Base-by-base conservation (phyloP, 2,113 vertebrate genomes). In the Apteryx owenii region DNA sequence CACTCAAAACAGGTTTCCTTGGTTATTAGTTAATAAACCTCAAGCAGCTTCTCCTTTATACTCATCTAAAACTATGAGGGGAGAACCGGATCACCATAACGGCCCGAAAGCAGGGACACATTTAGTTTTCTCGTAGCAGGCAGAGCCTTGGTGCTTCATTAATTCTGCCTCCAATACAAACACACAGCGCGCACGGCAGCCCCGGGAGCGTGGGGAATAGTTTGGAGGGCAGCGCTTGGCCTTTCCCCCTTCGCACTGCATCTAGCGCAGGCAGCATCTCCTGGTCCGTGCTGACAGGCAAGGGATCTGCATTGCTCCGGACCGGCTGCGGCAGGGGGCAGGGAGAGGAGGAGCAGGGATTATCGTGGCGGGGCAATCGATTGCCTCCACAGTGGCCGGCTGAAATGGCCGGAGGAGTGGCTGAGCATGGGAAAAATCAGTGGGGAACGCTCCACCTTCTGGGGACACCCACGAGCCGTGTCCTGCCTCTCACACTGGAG, bases 1-100 rank as follows among this genome's bases (percentile, higher is more conserved):
- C 81, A 96, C 71, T 95, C 50, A 64, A 51, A 89, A 88, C 68
- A 62, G 29, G 62, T 73, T 91, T 94, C 71, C 78, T 91, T 64
- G 87, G 70, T 91, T 95, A 89, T 95, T 91, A 66, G 61, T 80
- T 73, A 93, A 66, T 85, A 88, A 97, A 97, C 75, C 58, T 88
- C 58, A 88, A 93, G 89, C 40, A 96, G 78, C 68, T 95, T 70
- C 73, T 87, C 38, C 62, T 83, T 96, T 83, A 81, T 31, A 58
- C 36, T 91, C 53, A 38, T 75, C 79, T 77, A 70, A 85, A 94
- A 94, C 62, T 44, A 66, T 85, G 84, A 89, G 69, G 62, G 50
- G 22, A 89, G 62, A 92, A 77, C 31, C 51, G 46, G 70, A 42
- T 79, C 83, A 77, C 54, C 31, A 26, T 51, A 69, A 87, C 11